phyloP scores from a whole-genome alignment of 1,140 invertebrate species.

The Danaus plexippus region DNA sequence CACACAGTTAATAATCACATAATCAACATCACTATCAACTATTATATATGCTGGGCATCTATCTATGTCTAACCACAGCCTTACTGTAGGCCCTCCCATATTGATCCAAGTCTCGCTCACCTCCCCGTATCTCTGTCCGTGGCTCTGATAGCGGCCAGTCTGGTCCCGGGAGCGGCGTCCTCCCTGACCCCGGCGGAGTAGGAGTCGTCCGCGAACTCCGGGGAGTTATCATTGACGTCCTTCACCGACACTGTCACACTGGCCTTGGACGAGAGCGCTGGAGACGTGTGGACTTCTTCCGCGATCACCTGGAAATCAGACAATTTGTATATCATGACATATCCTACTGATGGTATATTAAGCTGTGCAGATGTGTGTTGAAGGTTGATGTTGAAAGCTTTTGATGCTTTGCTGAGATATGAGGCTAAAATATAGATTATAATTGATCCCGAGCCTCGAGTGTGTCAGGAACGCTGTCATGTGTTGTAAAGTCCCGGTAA shows the following conservation, averaged over 20 bases:
- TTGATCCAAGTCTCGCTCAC: constrained; percentile 45
- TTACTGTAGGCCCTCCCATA: too few relatives aligned
- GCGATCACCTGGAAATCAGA: constrained; percentile 78
- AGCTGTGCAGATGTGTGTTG: too few relatives aligned
- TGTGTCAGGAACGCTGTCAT: too few relatives aligned
- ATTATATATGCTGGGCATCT: too few relatives aligned
- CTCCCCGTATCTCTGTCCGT: constrained; percentile 87
- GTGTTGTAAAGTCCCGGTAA: too few relatives aligned
- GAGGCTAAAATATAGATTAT: too few relatives aligned
- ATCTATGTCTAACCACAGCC: too few relatives aligned
- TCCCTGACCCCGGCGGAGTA: constrained; percentile 83
- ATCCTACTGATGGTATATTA: background rate
- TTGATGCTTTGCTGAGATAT: too few relatives aligned
- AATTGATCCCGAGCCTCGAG: too few relatives aligned
- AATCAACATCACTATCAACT: background rate
- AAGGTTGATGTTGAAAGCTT: too few relatives aligned
- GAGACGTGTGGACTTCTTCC: constrained; percentile 83
- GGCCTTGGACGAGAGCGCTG: constrained; percentile 85
- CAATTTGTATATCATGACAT: background rate
- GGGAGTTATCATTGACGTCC: constrained; percentile 94
- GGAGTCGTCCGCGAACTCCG: constrained; percentile 81
- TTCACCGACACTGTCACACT: constrained; percentile 87
- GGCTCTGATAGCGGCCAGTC: constrained; percentile 83
- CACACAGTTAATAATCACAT: background rate
- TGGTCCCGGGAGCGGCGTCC: constrained; percentile 78